Evolutionary conservation across 2,113 vertebrate genomes (phyloP).

Genomic region (Xenus cinereus): DNA sequence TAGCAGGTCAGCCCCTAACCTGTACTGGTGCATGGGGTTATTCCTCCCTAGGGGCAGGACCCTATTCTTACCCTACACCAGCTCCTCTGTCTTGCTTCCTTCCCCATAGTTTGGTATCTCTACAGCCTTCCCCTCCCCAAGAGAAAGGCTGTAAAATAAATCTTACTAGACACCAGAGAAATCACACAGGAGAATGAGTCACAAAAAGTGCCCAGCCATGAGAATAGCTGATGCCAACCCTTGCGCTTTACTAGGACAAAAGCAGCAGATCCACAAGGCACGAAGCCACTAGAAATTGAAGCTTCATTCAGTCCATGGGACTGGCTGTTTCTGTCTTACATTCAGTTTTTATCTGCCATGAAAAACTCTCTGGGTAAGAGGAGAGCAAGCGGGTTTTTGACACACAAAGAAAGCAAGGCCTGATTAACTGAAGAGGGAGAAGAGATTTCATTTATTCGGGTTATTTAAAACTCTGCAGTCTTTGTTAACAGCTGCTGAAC

Average conservation of each 20-base stretch:
- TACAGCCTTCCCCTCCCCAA: background rate
- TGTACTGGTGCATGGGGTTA: background rate
- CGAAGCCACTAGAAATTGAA: background rate
- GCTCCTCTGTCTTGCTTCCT: background rate
- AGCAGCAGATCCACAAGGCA: background rate
- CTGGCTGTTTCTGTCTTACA: background rate
- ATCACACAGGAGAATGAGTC: background rate
- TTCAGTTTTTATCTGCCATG: background rate
- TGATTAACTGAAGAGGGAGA: background rate
- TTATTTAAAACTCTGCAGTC: background rate
- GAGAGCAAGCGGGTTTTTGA: background rate
- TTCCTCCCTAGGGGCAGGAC: background rate
- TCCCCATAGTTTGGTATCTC: background rate
- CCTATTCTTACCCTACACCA: background rate
- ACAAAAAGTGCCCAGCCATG: background rate
- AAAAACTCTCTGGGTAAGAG: background rate
- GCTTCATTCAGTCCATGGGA: background rate
- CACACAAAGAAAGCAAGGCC: background rate
- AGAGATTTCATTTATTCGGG: background rate
- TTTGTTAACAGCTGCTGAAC: constrained; percentile 34
- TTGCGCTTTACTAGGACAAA: background rate
- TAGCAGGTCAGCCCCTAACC: background rate
- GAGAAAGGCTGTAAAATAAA: background rate
- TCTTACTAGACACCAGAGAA: background rate
- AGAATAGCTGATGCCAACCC: background rate